Base-by-base conservation (phyloP, 2,888 invertebrate genomes). In the Campoletis raptor region DNA sequence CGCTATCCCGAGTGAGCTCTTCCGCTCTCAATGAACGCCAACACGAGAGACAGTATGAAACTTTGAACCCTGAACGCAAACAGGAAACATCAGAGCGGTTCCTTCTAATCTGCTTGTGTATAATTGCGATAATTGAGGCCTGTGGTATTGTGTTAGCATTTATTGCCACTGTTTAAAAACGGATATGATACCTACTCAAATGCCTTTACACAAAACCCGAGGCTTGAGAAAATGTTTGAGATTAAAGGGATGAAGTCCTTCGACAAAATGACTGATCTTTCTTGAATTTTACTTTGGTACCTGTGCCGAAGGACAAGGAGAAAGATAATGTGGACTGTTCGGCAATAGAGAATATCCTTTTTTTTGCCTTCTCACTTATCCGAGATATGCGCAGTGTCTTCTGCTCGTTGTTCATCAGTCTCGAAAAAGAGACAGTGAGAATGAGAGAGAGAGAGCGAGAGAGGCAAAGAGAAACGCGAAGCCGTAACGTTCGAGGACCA, bases 21-120 rank as follows among this genome's bases (percentile, higher is more conserved):
- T 85, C 74, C 67, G 70, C 72, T 15, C 61, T 61, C 42, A 61
- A n/a, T 40, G 45, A 69, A 45, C 45, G 18, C 54, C 24, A 24
- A 57, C 69, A 72, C 69, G 64, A 61, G 45, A 70, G 61, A 74
- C 48, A 73, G 3, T 18, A 42, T 54, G 57, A 61, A 85, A 85
- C 85, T 85, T 85, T 85, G 81, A 70, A 85, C 85, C 72, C 85
- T 61, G 37, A 30, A 69, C 40, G 54, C 21, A 57, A n/a, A 21
- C 36, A 15, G 54, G 36, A 36, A 73, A 69, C 54, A 37, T 36
- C 66, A 30, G 57, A 69, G 61, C 74, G 69, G 69, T 74, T 74
- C 74, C 84, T 74, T 12, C 36, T 76, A 64, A 74, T 61, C 21
- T 69, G 69, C 36, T 61, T 42, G 21, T 15, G 21, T 37, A 61